phyloP scores from a whole-genome alignment of 2,113 vertebrate genomes.

The Bubo bubo region DNA sequence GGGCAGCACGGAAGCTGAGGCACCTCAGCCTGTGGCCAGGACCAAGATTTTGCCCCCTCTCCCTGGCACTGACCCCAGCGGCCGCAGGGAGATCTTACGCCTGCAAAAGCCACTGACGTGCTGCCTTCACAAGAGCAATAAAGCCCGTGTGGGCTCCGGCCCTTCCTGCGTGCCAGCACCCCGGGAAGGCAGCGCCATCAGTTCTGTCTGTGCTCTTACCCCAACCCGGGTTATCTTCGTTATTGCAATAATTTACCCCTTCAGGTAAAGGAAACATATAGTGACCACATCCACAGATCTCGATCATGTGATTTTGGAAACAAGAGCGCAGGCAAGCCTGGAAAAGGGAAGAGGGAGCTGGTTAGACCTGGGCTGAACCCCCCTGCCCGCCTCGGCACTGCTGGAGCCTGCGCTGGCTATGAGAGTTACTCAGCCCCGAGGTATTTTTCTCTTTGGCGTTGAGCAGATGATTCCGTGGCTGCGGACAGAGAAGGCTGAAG shows the following conservation, averaged over 20 bases:
- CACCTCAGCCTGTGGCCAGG: background rate
- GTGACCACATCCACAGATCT: constrained; percentile 75
- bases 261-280: constrained; percentile 74
- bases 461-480: background rate
- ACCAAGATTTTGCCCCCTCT: background rate
- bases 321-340: constrained; percentile 84
- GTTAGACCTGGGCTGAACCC: fast-evolving
- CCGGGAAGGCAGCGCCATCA: fast-evolving
- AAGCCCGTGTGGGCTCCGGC: fast-evolving
- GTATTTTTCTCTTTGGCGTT: fast-evolving
- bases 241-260: constrained; percentile 74
- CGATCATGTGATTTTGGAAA: constrained; percentile 76
- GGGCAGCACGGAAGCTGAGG: background rate
- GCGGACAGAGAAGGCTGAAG: background rate
- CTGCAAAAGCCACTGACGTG: fast-evolving
- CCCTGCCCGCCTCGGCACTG: fast-evolving
- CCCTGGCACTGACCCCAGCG: background rate
- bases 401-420: fast-evolving
- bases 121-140: background rate
- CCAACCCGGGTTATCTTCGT: constrained; percentile 74
- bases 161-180: background rate
- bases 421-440: fast-evolving
- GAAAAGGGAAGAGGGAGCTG: background rate
- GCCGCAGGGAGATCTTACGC: fast-evolving
- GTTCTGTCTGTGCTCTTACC: constrained; percentile 42